A percentile compares a stretch with the other conserved stretches of the same genome.
Evolutionary conservation across 2,797 vertebrate species (phyloP).

Genomic region (Xerus rutilus): DNA sequence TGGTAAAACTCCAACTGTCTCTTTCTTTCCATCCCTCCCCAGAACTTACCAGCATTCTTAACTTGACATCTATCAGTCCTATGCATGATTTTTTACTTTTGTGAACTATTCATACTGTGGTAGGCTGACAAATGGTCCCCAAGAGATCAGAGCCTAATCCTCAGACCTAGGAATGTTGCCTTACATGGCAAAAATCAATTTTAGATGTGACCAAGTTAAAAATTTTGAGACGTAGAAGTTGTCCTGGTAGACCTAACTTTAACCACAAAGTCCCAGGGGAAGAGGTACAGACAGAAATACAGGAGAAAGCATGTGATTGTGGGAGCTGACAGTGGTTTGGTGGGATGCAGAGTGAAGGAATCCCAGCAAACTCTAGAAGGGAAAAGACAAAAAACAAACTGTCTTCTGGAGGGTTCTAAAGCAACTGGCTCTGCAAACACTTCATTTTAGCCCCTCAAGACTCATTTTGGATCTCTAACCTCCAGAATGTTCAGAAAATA

Average conservation of each 20-base stretch:
- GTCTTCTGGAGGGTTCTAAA: not conserved
- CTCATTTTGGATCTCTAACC: not conserved
- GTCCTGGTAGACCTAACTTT: no score
- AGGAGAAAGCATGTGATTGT: not conserved
- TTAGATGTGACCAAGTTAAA: no score
- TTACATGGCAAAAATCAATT: no score
- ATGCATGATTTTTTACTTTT: no score
- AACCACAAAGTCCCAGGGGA: not conserved
- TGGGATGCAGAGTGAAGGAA: accelerated
- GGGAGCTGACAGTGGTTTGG: accelerated
- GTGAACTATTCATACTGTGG: no score
- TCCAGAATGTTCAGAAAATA: not conserved
- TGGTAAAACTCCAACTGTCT: not conserved
- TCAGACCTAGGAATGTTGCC: no score
- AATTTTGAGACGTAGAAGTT: no score
- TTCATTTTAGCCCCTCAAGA: not conserved
- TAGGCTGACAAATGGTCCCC: no score
- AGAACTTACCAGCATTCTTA: not conserved
- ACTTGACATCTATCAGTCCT: no score
- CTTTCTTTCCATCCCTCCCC: not conserved
- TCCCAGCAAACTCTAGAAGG: not conserved
- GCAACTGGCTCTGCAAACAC: not conserved
- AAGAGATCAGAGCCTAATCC: no score
- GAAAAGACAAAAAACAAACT: not conserved
- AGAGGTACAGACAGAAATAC: not conserved